phyloP scores from a whole-genome alignment of 2,797 vertebrate genomes.

The Mormyrus proboscirostris region DNA sequence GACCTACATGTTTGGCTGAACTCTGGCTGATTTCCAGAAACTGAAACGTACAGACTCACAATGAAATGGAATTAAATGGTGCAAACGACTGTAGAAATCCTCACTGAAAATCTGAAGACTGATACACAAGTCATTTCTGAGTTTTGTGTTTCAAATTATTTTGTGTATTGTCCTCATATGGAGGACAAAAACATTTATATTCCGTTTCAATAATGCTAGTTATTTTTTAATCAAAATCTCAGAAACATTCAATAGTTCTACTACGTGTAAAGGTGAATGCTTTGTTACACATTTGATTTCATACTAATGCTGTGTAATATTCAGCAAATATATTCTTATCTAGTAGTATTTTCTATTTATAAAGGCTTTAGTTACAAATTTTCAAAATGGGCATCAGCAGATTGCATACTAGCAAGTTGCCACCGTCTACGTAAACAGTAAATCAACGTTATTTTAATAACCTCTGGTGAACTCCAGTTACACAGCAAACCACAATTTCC shows the following conservation, averaged over 20 bases:
- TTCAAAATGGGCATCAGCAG: background rate
- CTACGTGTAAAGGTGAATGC: background rate
- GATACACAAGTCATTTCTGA: background rate
- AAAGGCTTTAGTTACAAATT: background rate
- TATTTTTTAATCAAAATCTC: background rate
- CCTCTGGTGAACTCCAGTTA: background rate
- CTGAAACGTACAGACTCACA: background rate
- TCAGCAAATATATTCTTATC: background rate
- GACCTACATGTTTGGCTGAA: background rate
- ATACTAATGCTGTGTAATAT: background rate
- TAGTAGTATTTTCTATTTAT: background rate
- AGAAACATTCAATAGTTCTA: background rate
- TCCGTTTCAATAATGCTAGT: background rate
- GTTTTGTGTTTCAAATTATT: background rate
- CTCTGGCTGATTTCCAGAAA: conserved; percentile 9
- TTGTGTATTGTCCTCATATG: background rate
- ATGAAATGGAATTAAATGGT: background rate
- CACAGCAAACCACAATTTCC: background rate
- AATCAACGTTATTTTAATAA: background rate
- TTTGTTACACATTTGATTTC: background rate
- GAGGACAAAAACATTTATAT: background rate
- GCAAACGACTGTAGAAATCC: background rate
- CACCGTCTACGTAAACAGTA: background rate
- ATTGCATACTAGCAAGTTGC: background rate
- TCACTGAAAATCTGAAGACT: background rate